Base-by-base conservation (phyloP, 37 sponge, comb jelly and placozoan species). In the Mnemiopsis leidyi region DNA sequence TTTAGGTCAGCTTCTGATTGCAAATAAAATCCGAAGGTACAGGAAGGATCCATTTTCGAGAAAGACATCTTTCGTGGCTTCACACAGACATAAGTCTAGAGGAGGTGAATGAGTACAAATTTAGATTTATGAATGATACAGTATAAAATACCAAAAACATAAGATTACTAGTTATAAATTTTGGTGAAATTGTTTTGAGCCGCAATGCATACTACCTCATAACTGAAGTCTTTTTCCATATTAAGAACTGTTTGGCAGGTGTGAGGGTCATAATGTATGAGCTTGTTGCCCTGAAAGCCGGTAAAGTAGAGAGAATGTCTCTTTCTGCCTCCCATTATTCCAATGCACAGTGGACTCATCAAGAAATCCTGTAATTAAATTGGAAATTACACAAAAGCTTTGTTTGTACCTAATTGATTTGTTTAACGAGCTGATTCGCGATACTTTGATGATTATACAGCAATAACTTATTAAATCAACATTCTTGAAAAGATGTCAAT, bases 261-360 rank as follows among this genome's bases (percentile, higher is more conserved):
- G 94, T 98, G 99, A 69, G 99, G 99, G 94, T 98, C 99, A 26
- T 97, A 94, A 93, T 97, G 95, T 16, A 98, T 88, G 76, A 98
- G 94, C 40, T 96, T 95, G 68, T 95, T 92, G 97, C 98, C 99
- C 95, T 98, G 99, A 73, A 94, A 96, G 23, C 99, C 99, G n/a
- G 97, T 93, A 48, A 98, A 98, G 95, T 95, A 97, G 92, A 98
- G 96, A 36, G 99, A 98, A 73, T 98, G 99, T 38, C 93, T 95
- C 24, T 97, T 97, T 76, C 79, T 94, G 0, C 99, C 99, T 67
- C 99, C 99, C 39, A 98, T 98, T 68, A 98, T 96, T 24, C 99
- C 99, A 16, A 98, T 92, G 93, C 95, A 95, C 75, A 95, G 94
- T 38, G 96, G 95, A 30, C 97, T 93, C 0, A 96, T 39, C 69